Base-by-base conservation (phyloP, 1,140 invertebrate genomes). In the Ganaspis sp. region DNA sequence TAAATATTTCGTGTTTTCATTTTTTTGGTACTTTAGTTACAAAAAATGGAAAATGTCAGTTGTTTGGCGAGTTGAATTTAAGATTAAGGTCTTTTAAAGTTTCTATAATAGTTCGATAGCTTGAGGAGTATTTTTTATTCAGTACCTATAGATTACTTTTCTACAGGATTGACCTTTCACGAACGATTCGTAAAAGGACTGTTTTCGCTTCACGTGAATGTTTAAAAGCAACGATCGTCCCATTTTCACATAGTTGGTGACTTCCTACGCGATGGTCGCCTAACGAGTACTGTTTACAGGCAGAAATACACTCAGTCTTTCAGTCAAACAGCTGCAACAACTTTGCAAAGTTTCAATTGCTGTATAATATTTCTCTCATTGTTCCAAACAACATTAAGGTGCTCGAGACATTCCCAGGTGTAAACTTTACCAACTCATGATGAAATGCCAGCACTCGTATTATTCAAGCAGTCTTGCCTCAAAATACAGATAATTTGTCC, bases 161-260 rank as follows among this genome's bases (percentile, higher is more conserved):
- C 58, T 29, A 15, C 58, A 64, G 26, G 15, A 64, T 29, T 64
- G 23, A 64, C 58, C 58, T 64, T 64, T 64, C 58, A 64, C 58
- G 58, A 64, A n/a, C 58, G 58, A 64, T 64, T 64, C 58, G 26
- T 64, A 64, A 64, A 64, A 64, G 58, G 58, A 64, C 58, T 64
- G 58, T 64, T 64, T 64, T 64, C 58, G 58, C 58, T 64, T 64
- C 23, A 64, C 21, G 58, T 64, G 23, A 29, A 64, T 34, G 58
- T 64, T 64, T 64, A 64, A 64, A 64, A 64, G 23, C 12, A n/a
- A 64, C 58, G 58, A 64, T 15, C 23, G 58, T 64, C 58, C 58
- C 29, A 29, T 64, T 64, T 64, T 64, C 58, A 64, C 58, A 64
- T 64, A 26, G 12, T 29, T 64, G 58, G 58, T 29, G 58, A 58